phyloP scores from a whole-genome alignment of 1,140 invertebrate species.

The Caenorhabditis elegans region DNA sequence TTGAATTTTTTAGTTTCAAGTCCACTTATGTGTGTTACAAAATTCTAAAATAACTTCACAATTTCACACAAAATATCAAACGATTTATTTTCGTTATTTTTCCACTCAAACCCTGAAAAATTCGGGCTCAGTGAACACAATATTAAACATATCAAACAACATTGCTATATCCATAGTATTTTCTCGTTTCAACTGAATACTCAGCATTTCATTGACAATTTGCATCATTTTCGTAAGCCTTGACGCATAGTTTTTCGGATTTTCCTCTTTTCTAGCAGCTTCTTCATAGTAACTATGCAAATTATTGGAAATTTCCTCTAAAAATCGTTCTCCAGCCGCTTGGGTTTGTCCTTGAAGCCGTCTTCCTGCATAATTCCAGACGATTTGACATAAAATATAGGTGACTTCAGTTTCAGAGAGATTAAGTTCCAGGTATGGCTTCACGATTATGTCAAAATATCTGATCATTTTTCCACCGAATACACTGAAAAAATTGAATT shows the following conservation, averaged over 20 bases:
- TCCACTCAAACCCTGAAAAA: background rate
- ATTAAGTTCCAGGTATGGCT: background rate
- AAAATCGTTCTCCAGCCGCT: background rate
- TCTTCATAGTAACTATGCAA: background rate
- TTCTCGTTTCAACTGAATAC: background rate
- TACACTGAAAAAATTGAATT: background rate
- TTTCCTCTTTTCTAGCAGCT: background rate
- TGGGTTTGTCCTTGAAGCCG: background rate
- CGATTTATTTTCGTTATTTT: no score
- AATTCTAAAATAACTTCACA: background rate
- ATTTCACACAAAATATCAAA: no score
- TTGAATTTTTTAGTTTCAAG: no score
- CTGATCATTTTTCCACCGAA: background rate
- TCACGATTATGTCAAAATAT: background rate
- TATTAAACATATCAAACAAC: slow-evolving; percentile 16
- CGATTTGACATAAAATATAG: background rate
- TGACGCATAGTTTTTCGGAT: background rate
- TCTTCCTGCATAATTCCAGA: background rate
- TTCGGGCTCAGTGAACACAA: background rate
- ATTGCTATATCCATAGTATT: background rate
- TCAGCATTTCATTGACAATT: background rate
- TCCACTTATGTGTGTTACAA: background rate
- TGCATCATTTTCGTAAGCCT: background rate
- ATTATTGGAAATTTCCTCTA: slow-evolving; percentile 7
- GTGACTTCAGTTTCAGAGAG: background rate